phyloP scores from a whole-genome alignment of 2,888 invertebrate genomes.

The Cantharis flavilabris region DNA sequence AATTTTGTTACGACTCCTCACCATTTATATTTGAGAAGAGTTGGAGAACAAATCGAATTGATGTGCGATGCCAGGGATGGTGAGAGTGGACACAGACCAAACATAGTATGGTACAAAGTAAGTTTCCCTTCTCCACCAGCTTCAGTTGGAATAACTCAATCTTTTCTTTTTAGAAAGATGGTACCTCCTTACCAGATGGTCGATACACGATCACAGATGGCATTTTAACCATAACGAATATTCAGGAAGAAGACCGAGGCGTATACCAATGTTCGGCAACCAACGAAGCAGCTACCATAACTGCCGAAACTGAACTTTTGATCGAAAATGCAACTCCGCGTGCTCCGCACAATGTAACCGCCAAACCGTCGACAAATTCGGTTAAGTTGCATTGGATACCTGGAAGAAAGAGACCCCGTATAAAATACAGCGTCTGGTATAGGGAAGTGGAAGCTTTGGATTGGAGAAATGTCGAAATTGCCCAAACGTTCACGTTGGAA shows the following conservation, averaged over 20 bases:
- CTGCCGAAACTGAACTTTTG: slow-evolving; percentile 77
- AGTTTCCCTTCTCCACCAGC: slow-evolving; percentile 18
- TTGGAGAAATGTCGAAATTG: slow-evolving; percentile 82
- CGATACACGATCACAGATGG: slow-evolving; percentile 71
- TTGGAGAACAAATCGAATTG: slow-evolving; percentile 79
- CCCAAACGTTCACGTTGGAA: slow-evolving; percentile 72
- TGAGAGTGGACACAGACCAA: slow-evolving; percentile 66
- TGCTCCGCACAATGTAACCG: slow-evolving; percentile 85
- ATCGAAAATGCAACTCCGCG: slow-evolving; percentile 88
- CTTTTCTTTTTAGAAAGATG: slow-evolving; percentile 68
- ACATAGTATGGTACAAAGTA: slow-evolving; percentile 72
- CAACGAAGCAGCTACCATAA: slow-evolving; percentile 87
- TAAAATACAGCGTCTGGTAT: slow-evolving; percentile 88
- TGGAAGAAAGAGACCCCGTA: slow-evolving; percentile 75
- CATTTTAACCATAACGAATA: slow-evolving; percentile 80
- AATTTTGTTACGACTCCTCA: slow-evolving; percentile 80
- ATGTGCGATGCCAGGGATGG: slow-evolving; percentile 80
- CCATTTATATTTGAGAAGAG: slow-evolving; percentile 80
- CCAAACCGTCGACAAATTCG: slow-evolving; percentile 70
- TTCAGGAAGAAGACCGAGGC: slow-evolving; percentile 86
- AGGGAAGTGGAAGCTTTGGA: slow-evolving; percentile 73
- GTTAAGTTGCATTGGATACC: slow-evolving; percentile 85
- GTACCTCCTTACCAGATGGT: slow-evolving; percentile 68
- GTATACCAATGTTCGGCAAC: slow-evolving; percentile 81
- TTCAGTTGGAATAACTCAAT: not conserved